Conservation (phyloP, 2,888 invertebrate genomes). For the Lochmaea crataegi region DNA sequence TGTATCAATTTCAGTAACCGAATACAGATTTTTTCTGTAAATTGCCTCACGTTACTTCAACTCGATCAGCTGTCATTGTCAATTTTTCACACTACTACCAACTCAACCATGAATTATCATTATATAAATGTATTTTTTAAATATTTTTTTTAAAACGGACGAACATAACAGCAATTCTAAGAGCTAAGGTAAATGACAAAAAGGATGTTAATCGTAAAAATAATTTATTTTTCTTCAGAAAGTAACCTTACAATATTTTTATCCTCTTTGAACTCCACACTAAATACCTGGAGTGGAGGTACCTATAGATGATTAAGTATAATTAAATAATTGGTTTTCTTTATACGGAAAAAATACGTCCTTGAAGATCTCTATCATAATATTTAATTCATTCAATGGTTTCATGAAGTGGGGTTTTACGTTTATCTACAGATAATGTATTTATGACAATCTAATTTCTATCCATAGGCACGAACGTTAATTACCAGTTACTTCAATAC, state of each 20-base stretch:
- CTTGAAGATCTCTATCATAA: slow-evolving; percentile 6
- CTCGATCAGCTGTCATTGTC: too few species aligned
- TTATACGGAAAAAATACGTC: background rate
- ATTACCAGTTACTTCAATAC: background rate
- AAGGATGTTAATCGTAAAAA: background rate
- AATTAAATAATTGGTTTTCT: background rate
- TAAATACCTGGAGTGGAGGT: background rate
- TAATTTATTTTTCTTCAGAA: background rate
- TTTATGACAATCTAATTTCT: background rate
- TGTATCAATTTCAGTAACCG: too few species aligned
- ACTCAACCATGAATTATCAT: too few species aligned
- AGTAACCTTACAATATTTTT: background rate
- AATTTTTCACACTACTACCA: too few species aligned
- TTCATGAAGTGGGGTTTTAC: slow-evolving; percentile 10
- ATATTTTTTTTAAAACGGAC: too few species aligned
- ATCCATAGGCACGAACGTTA: background rate
- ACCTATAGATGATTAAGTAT: background rate
- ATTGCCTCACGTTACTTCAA: too few species aligned
- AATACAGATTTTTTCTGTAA: too few species aligned
- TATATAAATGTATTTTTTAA: too few species aligned
- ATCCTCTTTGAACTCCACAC: background rate
- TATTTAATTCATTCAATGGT: background rate
- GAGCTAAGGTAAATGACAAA: too few species aligned
- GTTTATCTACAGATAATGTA: background rate
- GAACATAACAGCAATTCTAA: background rate